A percentile compares a stretch with the other conserved stretches of the same genome.
These are phyloP conservation scores for Platycnemis pennipes DNA, from an alignment of 2,888 invertebrate species.

Conservation along the genomic window DNA sequence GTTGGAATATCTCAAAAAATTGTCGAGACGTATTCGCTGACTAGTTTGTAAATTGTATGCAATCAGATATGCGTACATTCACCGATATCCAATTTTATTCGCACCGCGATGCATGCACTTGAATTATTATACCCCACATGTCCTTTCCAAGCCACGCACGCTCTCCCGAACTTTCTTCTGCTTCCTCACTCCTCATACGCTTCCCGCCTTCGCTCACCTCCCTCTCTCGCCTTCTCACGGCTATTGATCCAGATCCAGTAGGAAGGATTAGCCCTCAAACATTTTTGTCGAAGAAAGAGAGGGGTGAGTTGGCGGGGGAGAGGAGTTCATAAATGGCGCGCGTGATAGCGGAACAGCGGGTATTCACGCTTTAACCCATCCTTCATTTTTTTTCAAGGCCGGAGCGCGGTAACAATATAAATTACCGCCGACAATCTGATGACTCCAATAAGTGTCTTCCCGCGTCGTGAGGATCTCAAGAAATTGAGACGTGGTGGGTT, in stretches of 20 bases:
- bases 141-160: background rate
- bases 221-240: background rate
- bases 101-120: no score
- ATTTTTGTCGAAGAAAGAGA: background rate
- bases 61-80: no score
- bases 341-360: background rate
- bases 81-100: no score
- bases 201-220: background rate
- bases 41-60: no score
- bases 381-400: background rate
- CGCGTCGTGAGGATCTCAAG: background rate
- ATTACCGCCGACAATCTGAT: constrained; percentile 3
- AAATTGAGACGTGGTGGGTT: background rate
- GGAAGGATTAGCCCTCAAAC: background rate
- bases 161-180: background rate
- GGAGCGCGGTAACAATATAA: background rate
- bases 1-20: no score
- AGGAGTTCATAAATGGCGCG: constrained; percentile 1
- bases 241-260: constrained; percentile 3
- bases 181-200: background rate
- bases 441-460: background rate
- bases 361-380: background rate
- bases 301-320: background rate
- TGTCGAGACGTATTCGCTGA: no score
- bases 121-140: no score